These are phyloP conservation scores for Cebuella pygmaea DNA, from an alignment of 2,797 vertebrate species.

Conservation along the genomic window DNA sequence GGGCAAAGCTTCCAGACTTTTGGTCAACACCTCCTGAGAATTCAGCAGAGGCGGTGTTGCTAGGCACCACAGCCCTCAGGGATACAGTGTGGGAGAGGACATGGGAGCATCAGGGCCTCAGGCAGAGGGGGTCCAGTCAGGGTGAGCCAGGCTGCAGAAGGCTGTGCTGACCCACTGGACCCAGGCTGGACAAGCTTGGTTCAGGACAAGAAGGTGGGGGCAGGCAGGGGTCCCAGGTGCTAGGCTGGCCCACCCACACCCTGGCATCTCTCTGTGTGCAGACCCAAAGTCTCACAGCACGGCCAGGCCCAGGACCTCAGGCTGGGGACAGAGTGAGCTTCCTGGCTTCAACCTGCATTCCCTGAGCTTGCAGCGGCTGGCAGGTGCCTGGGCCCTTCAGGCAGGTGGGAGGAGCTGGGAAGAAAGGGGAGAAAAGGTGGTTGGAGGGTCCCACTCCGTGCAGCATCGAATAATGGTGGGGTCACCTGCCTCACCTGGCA, in stretches of 20 bases:
- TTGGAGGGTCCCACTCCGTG: not conserved
- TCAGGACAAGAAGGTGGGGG: not conserved
- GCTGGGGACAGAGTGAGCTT: not conserved
- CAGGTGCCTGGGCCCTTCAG: not conserved
- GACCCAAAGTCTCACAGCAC: not conserved
- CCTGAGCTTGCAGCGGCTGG: not conserved
- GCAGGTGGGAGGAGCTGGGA: not conserved
- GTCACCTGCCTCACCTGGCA: not conserved
- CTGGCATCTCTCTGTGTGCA: not conserved
- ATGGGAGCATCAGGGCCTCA: not conserved
- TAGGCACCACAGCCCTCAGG: not conserved
- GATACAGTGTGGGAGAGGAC: fast-evolving
- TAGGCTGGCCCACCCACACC: no score
- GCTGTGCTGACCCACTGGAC: not conserved
- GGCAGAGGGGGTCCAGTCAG: not conserved
- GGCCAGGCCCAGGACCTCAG: not conserved
- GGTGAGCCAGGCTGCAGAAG: no score
- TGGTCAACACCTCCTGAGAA: not conserved
- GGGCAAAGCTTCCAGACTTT: not conserved
- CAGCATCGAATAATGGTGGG: not conserved
- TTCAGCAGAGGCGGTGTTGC: not conserved
- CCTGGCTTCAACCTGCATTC: not conserved
- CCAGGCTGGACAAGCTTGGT: not conserved
- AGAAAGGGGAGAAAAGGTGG: no score
- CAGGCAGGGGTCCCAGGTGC: not conserved